Evolutionary conservation across 2,113 vertebrate genomes (phyloP), one percentile per base, ranked within the genome.

Genomic region (Delphinapterus leucas): DNA sequence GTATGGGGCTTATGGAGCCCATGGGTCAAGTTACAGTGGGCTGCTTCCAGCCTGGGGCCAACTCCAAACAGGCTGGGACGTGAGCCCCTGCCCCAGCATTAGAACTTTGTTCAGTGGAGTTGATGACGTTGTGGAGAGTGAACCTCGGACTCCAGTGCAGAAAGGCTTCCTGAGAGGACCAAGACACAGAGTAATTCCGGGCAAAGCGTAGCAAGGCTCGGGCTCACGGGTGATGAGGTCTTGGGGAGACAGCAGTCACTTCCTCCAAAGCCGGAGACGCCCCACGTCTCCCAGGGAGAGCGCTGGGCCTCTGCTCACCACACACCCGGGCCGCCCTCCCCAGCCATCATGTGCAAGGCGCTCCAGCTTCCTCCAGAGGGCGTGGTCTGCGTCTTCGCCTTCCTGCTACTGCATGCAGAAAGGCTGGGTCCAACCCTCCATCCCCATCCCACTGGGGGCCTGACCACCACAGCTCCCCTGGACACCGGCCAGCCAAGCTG

Each of bases 1-100:
- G 5, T 5, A 4, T 2, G 1, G 58, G 41, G 25, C 58, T 53
- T 21, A 0, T 0, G 0, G 7, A 5, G n/a, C 20, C 58, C 1
- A 0, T 2, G 28, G 58, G 53, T 31, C 76, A 26, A 26, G 12
- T 33, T 44, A 21, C 6, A 47, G n/a, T 0, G 0, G 47, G 81
- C n/a, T 6, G 53, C 15, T 5, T n/a, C 3, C n/a, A 20, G 26
- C 76, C 25, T 77, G 76, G 55, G 89, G 71, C 36, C 49, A 21
- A 6, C 41, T 60, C 12, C 2, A 1, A 20, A 26, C 44, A 53
- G n/a, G 6, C n/a, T 11, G 8, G 15, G 33, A 28, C 33, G 3
- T 8, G 17, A 68, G 36, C 12, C n/a, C 28, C 13, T 2, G 6
- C 25, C 28, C 23, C 7, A 20, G 1, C 2, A 1, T 12, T 14